A percentile compares a stretch with the other conserved stretches of the same genome.
Conservation (phyloP, 2,113 vertebrate species). For the Danio rerio region GRCz12tu NC_133190.1:18669001-18669500, state of each 20-base stretch:
- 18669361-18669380: conserved; percentile 34
- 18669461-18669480: not conserved
- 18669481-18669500: not conserved
- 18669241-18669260: conserved; percentile 6
- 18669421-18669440: conserved; percentile 23
- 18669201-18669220: not conserved
- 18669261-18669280: not conserved
- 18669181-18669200: conserved; percentile 5
- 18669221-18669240: conserved; percentile 25
- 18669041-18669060: too few species aligned
- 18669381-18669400: not conserved
- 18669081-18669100: too few species aligned
- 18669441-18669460: conserved; percentile 25
- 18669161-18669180: conserved; percentile 7
- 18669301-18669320: not conserved
- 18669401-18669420: conserved; percentile 26
- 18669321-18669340: not conserved
- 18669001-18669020: too few species aligned
- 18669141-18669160: not conserved
- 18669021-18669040: too few species aligned
- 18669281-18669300: not conserved
- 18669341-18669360: not conserved
- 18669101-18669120: too few species aligned
- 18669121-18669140: not conserved
- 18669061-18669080: too few species aligned